Base-by-base conservation (phyloP, 2,113 vertebrate genomes). In the Anarhynchus alexandrinus region DNA sequence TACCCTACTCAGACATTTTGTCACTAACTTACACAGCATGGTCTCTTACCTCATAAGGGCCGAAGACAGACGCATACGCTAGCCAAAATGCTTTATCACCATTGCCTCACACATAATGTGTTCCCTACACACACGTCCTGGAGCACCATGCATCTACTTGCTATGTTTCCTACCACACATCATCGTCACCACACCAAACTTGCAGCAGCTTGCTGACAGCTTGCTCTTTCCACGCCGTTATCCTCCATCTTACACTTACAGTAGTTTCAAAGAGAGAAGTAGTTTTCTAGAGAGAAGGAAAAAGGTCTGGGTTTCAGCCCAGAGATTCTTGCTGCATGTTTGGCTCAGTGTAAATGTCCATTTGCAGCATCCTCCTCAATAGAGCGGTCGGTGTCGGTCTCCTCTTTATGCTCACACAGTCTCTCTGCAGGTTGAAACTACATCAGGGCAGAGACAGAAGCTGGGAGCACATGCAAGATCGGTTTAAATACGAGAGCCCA, bases 51-150 rank as follows among this genome's bases (percentile, higher is more conserved):
- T 55, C 82, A n/a, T 29, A 43, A 71, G 19, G n/a, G 32, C 76
- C 8, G 17, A 34, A 45, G 40, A 81, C 42, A 36, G 22, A 45
- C 6, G n/a, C 20, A 30, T 10, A 45, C 3, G 7, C 17, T 30
- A 69, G 18, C 32, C 77, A 55, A 70, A 92, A 62, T 0, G 0
- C 59, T 78, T 66, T 36, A 15, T 25, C 52, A 38, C 8, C 52
- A 16, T 20, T 65, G 87, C 61, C 49, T 70, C 67, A 42, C 15
- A 32, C n/a, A 66, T 3, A 34, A 11, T 0, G 0, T 4, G 26
- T 25, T 84, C 76, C 45, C 38, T 54, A 4, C 0, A 0, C 16
- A 57, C 19, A 2, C 42, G 8, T 59, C 55, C 32, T 8, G 30
- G 43, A 42, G 58, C 40, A 12, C 38, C 1, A 1, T 15, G 8